Conservation (phyloP, 2,797 vertebrate species). For the Acestrorhynchus altus region DNA sequence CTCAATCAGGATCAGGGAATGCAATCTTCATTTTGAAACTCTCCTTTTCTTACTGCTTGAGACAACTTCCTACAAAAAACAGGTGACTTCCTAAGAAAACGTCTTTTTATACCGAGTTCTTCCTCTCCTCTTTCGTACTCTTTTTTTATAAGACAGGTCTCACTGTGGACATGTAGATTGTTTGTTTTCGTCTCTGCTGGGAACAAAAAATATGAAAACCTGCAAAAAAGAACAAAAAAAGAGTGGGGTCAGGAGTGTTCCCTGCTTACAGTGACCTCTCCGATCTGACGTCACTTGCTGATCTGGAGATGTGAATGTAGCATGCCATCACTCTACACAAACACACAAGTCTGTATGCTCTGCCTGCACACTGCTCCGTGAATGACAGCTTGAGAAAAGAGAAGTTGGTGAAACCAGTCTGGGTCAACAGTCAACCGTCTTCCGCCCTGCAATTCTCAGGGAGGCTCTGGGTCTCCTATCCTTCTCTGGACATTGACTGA, state of each 20-base stretch:
- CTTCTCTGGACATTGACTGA: constrained; percentile 9
- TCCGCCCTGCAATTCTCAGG: constrained; percentile 21
- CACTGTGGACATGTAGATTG: constrained; percentile 49
- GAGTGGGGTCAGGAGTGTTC: constrained; percentile 20
- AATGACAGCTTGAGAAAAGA: constrained; percentile 10
- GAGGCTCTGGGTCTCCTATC: constrained; percentile 4
- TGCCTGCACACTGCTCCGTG: constrained; percentile 20
- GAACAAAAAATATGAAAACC: constrained; percentile 11
- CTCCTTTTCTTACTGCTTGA: constrained; percentile 58
- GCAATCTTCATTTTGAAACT: constrained; percentile 61
- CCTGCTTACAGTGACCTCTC: constrained; percentile 39
- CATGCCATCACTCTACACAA: constrained; percentile 55
- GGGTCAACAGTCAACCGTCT: constrained; percentile 44
- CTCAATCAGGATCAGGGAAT: constrained; percentile 75
- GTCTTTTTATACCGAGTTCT: constrained; percentile 61
- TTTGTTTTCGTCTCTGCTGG: constrained; percentile 37
- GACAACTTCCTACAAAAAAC: constrained; percentile 56
- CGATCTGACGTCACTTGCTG: constrained; percentile 14
- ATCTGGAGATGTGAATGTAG: constrained; percentile 72
- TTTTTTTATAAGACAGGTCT: constrained; percentile 63
- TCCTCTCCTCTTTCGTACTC: constrained; percentile 66
- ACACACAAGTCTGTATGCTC: neutral
- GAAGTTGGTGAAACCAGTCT: constrained; percentile 21
- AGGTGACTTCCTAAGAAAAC: constrained; percentile 53
- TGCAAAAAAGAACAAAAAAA: constrained; percentile 21